Evolutionary conservation across 2,797 vertebrate genomes (phyloP).

Genomic region (Tadarida brasiliensis): DNA sequence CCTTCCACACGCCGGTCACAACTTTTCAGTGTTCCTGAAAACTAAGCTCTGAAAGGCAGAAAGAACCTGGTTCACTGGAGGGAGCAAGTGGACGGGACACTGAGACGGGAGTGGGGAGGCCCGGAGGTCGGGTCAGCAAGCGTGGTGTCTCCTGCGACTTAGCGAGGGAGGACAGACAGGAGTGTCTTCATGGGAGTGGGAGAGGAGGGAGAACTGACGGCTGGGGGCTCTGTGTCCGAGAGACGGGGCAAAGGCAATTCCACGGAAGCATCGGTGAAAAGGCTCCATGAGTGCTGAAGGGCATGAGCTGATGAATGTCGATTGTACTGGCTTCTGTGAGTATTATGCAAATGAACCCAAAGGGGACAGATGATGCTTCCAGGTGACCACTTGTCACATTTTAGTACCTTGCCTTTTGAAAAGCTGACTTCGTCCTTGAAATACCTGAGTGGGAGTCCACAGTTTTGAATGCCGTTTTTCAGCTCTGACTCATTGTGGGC

Average conservation of each 20-base stretch:
- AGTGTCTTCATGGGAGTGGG: not conserved
- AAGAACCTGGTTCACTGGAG: not conserved
- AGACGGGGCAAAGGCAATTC: not conserved
- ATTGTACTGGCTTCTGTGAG: not conserved
- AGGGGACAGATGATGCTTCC: conserved; percentile 55
- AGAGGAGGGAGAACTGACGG: not conserved
- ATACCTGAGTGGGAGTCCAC: conserved; percentile 73
- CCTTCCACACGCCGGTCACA: not conserved
- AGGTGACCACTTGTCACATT: conserved; percentile 54
- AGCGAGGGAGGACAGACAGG: not conserved
- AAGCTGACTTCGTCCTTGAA: conserved; percentile 70
- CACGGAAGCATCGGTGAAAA: not conserved
- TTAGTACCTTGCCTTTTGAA: conserved; percentile 40
- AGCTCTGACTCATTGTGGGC: conserved; percentile 68
- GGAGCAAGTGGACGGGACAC: accelerated
- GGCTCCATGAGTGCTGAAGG: conserved; percentile 21
- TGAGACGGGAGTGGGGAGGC: not conserved
- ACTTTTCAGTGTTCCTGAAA: not conserved
- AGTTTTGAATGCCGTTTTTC: conserved; percentile 53
- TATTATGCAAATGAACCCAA: conserved; percentile 56
- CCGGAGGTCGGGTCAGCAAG: not conserved
- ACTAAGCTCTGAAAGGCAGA: not conserved
- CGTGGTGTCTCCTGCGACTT: accelerated
- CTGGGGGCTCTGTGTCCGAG: not conserved
- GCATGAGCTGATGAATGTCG: conserved; percentile 15